phyloP scores from a whole-genome alignment of 1,140 invertebrate genomes.

The Temnothorax longispinosus region DNA sequence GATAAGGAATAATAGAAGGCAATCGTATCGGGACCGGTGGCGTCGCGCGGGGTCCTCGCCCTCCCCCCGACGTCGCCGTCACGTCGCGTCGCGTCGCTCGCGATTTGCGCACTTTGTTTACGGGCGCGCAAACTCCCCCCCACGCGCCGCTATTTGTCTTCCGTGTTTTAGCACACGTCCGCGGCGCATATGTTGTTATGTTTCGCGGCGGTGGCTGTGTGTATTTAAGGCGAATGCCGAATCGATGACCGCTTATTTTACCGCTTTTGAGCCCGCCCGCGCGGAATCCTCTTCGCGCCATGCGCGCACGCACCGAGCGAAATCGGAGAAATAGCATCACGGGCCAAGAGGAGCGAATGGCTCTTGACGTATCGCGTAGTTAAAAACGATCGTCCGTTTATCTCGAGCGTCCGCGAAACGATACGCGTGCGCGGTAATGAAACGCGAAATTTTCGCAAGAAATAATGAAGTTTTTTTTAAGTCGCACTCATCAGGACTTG shows the following conservation, averaged over 20 bases:
- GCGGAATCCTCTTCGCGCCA: not conserved
- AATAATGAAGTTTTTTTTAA: constrained; percentile 18
- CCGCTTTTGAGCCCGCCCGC: constrained; percentile 20
- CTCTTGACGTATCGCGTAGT: not conserved
- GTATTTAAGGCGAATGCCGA: constrained; percentile 58
- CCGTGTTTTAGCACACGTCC: constrained; percentile 38
- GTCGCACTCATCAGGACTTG: not conserved
- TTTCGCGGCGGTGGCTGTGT: not conserved
- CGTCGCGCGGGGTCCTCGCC: constrained; percentile 20
- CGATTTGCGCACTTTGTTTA: constrained; percentile 59
- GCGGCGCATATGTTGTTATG: constrained; percentile 20
- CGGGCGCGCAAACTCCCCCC: not conserved
- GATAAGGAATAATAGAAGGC: constrained; percentile 54
- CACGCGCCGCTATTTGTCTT: constrained; percentile 46
- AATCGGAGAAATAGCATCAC: constrained; percentile 6
- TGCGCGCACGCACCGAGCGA: not conserved
- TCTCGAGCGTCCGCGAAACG: not conserved
- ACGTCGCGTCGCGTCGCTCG: not conserved
- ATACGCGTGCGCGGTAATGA: not conserved
- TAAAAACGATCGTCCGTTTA: not conserved
- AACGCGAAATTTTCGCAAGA: not conserved
- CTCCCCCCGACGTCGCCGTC: not conserved
- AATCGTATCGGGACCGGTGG: constrained; percentile 38
- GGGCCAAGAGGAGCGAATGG: not conserved
- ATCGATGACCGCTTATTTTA: constrained; percentile 55